phyloP scores from a whole-genome alignment of 2,888 invertebrate species.

The Lamellibrachia columna region DNA sequence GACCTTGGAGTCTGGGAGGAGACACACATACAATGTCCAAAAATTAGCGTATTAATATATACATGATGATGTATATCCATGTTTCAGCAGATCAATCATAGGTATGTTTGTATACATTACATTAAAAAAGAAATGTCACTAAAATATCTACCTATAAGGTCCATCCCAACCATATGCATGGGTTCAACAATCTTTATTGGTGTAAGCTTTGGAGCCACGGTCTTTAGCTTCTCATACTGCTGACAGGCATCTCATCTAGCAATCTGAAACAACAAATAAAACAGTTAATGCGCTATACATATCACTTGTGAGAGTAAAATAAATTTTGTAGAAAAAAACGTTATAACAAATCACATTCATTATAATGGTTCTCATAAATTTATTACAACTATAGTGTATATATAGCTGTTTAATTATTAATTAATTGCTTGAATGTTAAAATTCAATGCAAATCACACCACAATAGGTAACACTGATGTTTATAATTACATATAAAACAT shows the following conservation, averaged over 20 bases:
- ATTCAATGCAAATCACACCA: neutral
- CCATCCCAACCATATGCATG: neutral
- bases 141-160: neutral
- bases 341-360: neutral
- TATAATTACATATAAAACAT: neutral
- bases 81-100: neutral
- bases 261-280: neutral
- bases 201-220: neutral
- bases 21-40: too few relatives aligned
- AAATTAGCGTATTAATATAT: too few relatives aligned
- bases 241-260: neutral
- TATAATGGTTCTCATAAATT: neutral
- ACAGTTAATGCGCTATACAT: too few relatives aligned
- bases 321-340: too few relatives aligned
- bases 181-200: neutral
- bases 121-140: neutral
- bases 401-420: neutral
- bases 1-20: too few relatives aligned
- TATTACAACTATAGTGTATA: neutral
- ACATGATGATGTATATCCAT: too few relatives aligned
- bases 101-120: neutral
- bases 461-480: neutral
- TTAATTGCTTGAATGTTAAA: neutral
- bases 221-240: neutral
- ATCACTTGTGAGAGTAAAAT: too few relatives aligned